Base-by-base conservation (phyloP, 2,888 invertebrate genomes). In the Drosophila nr. perissopoda region DNA sequence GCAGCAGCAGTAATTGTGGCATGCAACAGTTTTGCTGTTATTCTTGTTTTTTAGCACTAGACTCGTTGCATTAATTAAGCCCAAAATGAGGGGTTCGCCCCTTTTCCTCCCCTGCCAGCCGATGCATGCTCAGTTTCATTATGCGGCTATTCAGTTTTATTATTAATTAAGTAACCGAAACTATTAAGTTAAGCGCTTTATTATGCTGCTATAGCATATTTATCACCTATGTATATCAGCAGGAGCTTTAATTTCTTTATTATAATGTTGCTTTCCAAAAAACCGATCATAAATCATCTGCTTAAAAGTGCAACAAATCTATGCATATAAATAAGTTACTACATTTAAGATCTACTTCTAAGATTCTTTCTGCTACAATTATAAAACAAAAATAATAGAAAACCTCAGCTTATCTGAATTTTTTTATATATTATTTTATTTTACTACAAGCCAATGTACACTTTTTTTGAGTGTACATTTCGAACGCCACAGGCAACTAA, bases 51-150 rank as follows among this genome's bases (percentile, higher is more conserved):
- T 76, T 79, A 38, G 61, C 69, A 70, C 81, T 76, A 73, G 66
- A 72, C 74, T 76, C 71, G 69, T 70, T 76, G 83, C 83, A 74
- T 88, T 88, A 85, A 85, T 85, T 87, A 82, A 81, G 74, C 74
- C 82, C 81, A 61, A 84, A 79, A 80, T 78, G 73, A 75, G 63
- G 60, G 77, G 34, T 38, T 62, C 42, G 48, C 18, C 29, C 51
- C 31, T 27, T 11, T 13, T 33, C 31, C 7, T 11, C 10, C 33
- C 33, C 33, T 33, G 33, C 33, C 33, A 33, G 11, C 11, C 33
- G 33, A 10, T 4, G 11, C 10, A 10, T 33, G 33, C 33, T 33
- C 33, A 21, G 40, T 29, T 56, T 16, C 29, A 40, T 5, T 40
- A 56, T 56, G 8, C 29, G 40, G 40, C 21, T 16, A 42, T 10